Conservation (phyloP, 2,888 invertebrate species). For the Brachypalpus laphriformis region DNA sequence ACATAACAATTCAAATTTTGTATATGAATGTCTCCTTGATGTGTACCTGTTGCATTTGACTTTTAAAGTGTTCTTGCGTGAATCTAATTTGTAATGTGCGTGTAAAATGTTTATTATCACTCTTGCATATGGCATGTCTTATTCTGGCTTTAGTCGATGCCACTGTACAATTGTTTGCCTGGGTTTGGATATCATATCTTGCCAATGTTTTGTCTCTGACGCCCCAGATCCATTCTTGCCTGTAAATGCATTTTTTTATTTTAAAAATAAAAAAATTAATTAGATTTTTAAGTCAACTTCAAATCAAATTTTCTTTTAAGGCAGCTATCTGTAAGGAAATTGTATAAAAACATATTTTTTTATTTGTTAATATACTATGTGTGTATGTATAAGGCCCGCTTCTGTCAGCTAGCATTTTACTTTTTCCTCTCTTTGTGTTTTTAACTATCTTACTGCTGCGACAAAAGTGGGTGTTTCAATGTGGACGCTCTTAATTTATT, state of each 20-base stretch:
- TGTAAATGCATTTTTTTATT: conserved; percentile 78
- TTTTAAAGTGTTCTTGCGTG: conserved; percentile 35
- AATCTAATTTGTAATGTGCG: conserved; percentile 51
- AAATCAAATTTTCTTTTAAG: neutral
- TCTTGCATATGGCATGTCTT: conserved; percentile 80
- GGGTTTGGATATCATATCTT: conserved; percentile 98
- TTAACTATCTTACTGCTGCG: conserved; percentile 41
- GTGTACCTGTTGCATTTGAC: conserved; percentile 41
- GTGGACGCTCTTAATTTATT: conserved; percentile 70
- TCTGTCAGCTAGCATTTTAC: conserved; percentile 43
- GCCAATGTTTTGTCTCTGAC: conserved; percentile 98
- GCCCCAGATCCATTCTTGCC: conserved; percentile 97
- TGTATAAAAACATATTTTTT: conserved; percentile 12
- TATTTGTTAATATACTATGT: neutral
- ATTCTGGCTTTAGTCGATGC: conserved; percentile 97
- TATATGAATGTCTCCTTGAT: conserved; percentile 41
- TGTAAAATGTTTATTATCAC: conserved; percentile 64
- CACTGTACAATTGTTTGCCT: conserved; percentile 97
- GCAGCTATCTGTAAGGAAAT: neutral
- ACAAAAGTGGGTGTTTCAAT: conserved; percentile 72
- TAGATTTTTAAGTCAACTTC: neutral
- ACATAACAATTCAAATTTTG: conserved; percentile 36
- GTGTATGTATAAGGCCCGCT: conserved; percentile 34
- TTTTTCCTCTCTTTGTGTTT: neutral
- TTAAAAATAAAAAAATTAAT: conserved; percentile 15